phyloP scores from a whole-genome alignment of 2,797 vertebrate species.

The Sus cebifrons region DNA sequence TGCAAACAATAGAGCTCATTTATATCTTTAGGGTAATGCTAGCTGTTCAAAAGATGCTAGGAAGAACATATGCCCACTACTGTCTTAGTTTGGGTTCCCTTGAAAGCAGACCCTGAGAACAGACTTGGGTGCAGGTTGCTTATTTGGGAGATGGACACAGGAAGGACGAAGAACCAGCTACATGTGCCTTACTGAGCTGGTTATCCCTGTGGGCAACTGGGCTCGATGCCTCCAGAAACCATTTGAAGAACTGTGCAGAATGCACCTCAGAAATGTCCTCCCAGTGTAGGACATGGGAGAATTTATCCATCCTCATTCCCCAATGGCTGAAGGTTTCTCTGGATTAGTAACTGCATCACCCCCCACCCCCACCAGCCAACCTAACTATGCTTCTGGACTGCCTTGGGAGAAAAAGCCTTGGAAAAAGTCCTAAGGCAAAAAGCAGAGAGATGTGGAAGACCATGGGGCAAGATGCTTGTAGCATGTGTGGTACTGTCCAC shows the following conservation, averaged over 20 bases:
- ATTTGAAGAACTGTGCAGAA: slow-evolving; percentile 2
- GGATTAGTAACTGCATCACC: neutral
- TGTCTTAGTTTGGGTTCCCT: slow-evolving; percentile 5
- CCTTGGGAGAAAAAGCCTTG: neutral
- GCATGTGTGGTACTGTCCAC: neutral
- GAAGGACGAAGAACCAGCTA: slow-evolving; percentile 44
- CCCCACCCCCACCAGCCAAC: no score
- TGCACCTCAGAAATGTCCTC: slow-evolving; percentile 9
- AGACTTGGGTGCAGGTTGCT: neutral
- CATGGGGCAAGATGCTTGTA: neutral
- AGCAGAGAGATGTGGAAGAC: neutral
- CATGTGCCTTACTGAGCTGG: neutral
- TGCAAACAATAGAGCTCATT: slow-evolving; percentile 33
- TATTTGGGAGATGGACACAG: neutral
- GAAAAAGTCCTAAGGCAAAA: neutral
- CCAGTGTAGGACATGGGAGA: neutral
- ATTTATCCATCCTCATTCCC: neutral
- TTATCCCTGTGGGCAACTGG: neutral
- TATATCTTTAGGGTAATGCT: slow-evolving; percentile 17
- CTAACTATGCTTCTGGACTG: neutral
- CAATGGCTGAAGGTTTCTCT: slow-evolving; percentile 26
- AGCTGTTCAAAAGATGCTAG: neutral
- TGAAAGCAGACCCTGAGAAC: slow-evolving; percentile 8
- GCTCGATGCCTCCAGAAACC: neutral
- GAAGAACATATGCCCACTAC: neutral